Conservation (phyloP, 1,140 invertebrate species). For the Plectrocnemia conspersa region DNA sequence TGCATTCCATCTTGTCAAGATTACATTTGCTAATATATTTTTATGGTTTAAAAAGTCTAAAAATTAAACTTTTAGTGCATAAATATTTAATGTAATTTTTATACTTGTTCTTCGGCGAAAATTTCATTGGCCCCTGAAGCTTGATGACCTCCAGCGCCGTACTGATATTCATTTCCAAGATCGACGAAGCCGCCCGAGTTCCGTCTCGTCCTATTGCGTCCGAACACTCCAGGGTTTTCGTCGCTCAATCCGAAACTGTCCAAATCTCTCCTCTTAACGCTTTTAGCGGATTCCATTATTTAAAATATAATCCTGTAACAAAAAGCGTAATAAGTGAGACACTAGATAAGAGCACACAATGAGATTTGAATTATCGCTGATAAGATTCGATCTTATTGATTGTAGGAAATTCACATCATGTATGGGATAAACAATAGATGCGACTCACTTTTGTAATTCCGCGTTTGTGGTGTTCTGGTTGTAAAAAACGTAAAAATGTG, state of each 20-base stretch:
- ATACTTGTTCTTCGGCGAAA: constrained; percentile 81
- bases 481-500: too few relatives aligned
- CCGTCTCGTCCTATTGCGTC: constrained; percentile 41
- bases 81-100: constrained; percentile 41
- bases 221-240: constrained; percentile 42
- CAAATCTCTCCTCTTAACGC: constrained; percentile 24
- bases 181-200: constrained; percentile 65
- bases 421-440: too few relatives aligned
- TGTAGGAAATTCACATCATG: too few relatives aligned
- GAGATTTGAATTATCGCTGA: too few relatives aligned
- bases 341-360: background rate
- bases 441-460: too few relatives aligned
- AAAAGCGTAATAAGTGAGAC: too few relatives aligned
- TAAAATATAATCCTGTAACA: too few relatives aligned
- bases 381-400: too few relatives aligned
- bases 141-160: constrained; percentile 72
- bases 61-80: too few relatives aligned
- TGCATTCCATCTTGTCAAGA: too few relatives aligned
- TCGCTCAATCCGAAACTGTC: constrained; percentile 39
- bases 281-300: too few relatives aligned
- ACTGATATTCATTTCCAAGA: constrained; percentile 66
- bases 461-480: too few relatives aligned
- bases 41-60: constrained; percentile 7
- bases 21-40: background rate
- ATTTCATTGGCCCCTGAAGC: constrained; percentile 81